Evolutionary conservation across 2,797 vertebrate species (phyloP), one percentile per base, ranked within the genome.

Genomic region (Phoxinus dragarum): DNA sequence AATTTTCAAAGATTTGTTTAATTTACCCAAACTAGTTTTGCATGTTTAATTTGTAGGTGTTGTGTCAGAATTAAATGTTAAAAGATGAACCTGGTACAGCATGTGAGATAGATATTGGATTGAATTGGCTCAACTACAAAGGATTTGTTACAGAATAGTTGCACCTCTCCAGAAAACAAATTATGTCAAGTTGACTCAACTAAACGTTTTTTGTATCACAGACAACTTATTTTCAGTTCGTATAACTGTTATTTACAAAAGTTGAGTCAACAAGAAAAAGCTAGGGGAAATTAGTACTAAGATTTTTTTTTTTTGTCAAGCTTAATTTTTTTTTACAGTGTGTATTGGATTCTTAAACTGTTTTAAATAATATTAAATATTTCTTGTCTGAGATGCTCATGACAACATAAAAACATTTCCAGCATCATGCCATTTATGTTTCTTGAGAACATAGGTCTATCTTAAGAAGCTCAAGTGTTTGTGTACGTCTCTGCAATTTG

Each of bases 1-100:
- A 5, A 31, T 82, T 52, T 76, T 59, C 4, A 17, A 77, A 38
- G 17, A 82, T 74, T 74, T 66, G 81, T 64, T 61, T 61, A 73
- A 74, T 66, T 27, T 38, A 67, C 17, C n/a, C 16, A 79, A 66
- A 64, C n/a, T 14, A 64, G 59, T 64, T 64, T 64, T 64, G n/a
- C 12, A 64, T 64, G 59, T 64, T 64, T 64, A 1, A 64, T 31
- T 64, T 64, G 59, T 61, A 64, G 59, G 59, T 64, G n/a, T 31
- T 31, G n/a, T 2, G 1, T 59, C 59, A 14, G 5, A 12, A 31
- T 14, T 6, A 64, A 2, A 75, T 59, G 34, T 59, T 59, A 52
- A 10, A 52, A 75, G 5, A 54, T 23, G 1, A 76, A 40, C 14
- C 75, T 27, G 17, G 31, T 54, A 12, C 17, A 54, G 49, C 36